Conservation (phyloP, 2,113 vertebrate genomes). For the Zosterops borbonicus region DNA sequence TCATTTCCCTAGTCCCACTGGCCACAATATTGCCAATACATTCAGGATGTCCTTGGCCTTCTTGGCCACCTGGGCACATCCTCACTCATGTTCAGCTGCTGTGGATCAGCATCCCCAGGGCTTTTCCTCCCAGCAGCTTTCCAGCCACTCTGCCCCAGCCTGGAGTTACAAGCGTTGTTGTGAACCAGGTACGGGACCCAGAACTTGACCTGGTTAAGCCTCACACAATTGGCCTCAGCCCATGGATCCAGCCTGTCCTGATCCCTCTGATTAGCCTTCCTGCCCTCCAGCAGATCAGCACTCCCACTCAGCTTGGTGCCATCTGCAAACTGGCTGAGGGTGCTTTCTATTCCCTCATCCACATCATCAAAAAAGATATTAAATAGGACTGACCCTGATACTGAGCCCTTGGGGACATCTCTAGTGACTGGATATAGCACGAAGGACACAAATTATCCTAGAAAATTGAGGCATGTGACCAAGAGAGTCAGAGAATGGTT, state of each 20-base stretch:
- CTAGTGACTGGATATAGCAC: neutral
- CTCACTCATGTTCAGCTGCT: neutral
- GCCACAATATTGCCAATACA: accelerated
- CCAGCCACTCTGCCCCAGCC: neutral
- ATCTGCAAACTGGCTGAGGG: neutral
- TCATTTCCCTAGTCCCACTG: neutral
- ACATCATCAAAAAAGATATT: neutral
- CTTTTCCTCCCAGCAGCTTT: neutral
- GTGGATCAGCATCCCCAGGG: accelerated
- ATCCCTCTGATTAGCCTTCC: neutral
- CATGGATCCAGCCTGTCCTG: neutral
- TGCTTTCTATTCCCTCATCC: accelerated
- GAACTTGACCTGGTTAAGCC: neutral
- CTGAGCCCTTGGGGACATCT: neutral
- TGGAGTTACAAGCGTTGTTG: no score
- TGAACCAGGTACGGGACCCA: no score
- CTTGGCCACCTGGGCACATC: neutral
- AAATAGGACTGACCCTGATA: neutral
- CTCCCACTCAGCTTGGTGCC: neutral
- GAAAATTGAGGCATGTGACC: neutral
- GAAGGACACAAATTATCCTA: neutral
- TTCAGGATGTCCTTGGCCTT: neutral
- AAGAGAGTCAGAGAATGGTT: neutral
- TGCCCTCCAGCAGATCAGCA: neutral
- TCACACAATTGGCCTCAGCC: accelerated